A percentile compares a stretch with the other conserved stretches of the same genome.
These are phyloP conservation scores for Peromyscus nudipes DNA, from an alignment of 2,797 vertebrate genomes.

Conservation along the genomic window DNA sequence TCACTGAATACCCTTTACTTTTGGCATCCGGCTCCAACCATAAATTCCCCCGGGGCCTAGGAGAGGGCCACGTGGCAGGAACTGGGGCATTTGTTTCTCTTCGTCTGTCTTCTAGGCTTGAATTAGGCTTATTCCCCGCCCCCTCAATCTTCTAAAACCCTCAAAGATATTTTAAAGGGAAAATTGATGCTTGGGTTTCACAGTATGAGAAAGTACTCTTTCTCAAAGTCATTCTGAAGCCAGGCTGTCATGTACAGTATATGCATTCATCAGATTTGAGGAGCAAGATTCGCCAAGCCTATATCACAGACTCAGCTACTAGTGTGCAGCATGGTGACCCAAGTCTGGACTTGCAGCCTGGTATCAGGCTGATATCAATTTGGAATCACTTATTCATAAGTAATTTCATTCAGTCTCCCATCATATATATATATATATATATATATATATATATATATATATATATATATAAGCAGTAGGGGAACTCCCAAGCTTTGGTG, in stretches of 20 bases:
- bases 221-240: slow-evolving; percentile 23
- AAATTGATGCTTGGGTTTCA: slow-evolving; percentile 52
- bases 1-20: slow-evolving; percentile 65
- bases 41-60: not conserved
- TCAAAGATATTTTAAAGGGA: slow-evolving; percentile 61
- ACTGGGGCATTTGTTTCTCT: slow-evolving; percentile 48
- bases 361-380: not conserved
- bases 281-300: not conserved
- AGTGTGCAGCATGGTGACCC: not conserved
- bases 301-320: no score
- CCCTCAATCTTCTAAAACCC: slow-evolving; percentile 27
- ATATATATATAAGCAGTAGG: not conserved
- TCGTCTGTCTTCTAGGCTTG: slow-evolving; percentile 6
- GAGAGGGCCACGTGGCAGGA: slow-evolving; percentile 44
- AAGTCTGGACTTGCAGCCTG: not conserved
- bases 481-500: not conserved
- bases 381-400: not conserved
- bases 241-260: not conserved
- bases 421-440: not conserved
- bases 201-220: not conserved
- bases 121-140: slow-evolving; percentile 17
- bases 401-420: not conserved
- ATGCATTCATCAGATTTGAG: not conserved
- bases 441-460: no score
- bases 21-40: slow-evolving; percentile 57